Conservation (phyloP, 1,140 invertebrate genomes). For the Ostrea edulis region DNA sequence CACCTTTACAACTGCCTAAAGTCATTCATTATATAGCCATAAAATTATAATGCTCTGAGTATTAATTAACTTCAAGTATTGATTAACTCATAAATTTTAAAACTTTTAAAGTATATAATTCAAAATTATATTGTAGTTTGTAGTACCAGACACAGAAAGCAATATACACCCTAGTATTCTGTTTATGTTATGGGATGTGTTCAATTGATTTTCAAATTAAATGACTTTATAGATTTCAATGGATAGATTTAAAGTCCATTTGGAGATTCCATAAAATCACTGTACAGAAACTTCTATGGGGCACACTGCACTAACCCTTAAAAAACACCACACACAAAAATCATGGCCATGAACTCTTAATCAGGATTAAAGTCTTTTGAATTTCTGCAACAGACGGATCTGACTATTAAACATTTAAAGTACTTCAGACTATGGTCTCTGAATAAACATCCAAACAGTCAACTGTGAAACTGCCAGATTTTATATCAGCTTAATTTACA, state of each 20-base stretch:
- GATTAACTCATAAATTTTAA: no score
- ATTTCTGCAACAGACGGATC: neutral
- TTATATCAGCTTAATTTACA: neutral
- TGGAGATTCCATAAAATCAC: neutral
- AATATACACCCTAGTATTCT: no score
- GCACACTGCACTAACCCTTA: neutral
- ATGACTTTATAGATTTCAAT: neutral
- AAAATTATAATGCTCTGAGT: no score
- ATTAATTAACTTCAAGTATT: no score
- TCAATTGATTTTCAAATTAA: conserved; percentile 9
- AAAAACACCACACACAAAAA: neutral
- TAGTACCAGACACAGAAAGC: no score
- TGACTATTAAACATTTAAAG: conserved; percentile 27
- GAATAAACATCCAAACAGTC: neutral
- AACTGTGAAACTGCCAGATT: neutral
- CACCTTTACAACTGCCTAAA: no score
- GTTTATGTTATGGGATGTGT: neutral
- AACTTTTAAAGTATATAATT: no score
- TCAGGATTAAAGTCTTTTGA: conserved; percentile 8
- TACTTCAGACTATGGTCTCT: conserved; percentile 14
- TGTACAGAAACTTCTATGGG: neutral
- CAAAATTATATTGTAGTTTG: no score
- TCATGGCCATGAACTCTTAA: neutral
- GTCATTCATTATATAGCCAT: no score
- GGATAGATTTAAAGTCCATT: no score